Percentiles rank a stretch among this genome's conserved stretches.
These are phyloP conservation scores for Diabrotica virgifera DNA, from an alignment of 1,140 invertebrate species.

Conservation along the genomic window DNA sequence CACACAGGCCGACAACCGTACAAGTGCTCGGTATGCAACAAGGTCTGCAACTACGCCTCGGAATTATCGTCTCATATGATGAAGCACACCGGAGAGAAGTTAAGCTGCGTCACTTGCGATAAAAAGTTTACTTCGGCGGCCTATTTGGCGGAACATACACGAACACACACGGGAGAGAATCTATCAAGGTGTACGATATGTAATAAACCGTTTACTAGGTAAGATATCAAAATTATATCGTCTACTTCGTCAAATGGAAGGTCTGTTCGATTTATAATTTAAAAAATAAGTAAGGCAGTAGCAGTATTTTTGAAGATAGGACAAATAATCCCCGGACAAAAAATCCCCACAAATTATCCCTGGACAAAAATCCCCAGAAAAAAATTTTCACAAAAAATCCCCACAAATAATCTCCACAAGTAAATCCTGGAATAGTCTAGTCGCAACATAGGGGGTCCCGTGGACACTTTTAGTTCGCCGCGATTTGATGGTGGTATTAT, in stretches of 20 bases:
- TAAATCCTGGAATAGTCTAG: too few relatives aligned
- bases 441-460: too few relatives aligned
- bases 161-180: slow-evolving; percentile 40
- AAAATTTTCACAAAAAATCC: too few relatives aligned
- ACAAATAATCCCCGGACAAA: too few relatives aligned
- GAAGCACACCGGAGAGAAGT: slow-evolving; percentile 74
- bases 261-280: too few relatives aligned
- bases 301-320: too few relatives aligned
- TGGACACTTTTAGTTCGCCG: too few relatives aligned
- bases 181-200: slow-evolving; percentile 52
- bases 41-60: slow-evolving; percentile 76
- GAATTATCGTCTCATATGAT: slow-evolving; percentile 76
- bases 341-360: too few relatives aligned
- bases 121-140: slow-evolving; percentile 44
- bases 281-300: too few relatives aligned
- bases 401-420: too few relatives aligned
- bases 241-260: background rate
- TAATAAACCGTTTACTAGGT: slow-evolving; percentile 50
- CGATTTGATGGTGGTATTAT: too few relatives aligned
- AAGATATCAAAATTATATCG: slow-evolving; percentile 7
- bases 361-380: too few relatives aligned
- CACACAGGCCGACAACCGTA: slow-evolving; percentile 71
- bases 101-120: slow-evolving; percentile 46
- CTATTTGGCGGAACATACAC: slow-evolving; percentile 40
- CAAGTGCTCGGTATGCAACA: slow-evolving; percentile 61